phyloP scores from a whole-genome alignment of 2,888 invertebrate genomes.

The Tortrix viridana region DNA sequence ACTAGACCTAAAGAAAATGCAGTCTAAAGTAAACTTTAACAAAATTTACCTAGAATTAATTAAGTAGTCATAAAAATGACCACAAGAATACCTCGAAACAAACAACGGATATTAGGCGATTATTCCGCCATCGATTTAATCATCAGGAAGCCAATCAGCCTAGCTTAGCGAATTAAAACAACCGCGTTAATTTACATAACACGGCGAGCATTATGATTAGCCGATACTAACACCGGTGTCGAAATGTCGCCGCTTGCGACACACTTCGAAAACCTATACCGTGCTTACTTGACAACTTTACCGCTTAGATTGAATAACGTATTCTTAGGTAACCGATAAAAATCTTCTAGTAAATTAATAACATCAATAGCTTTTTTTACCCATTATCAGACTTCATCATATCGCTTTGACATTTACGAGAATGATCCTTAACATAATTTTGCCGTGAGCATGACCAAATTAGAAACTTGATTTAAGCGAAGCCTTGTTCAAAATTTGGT shows the following conservation, averaged over 20 bases:
- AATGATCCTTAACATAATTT: neutral
- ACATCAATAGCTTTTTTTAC: conserved; percentile 14
- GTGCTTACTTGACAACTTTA: conserved; percentile 68
- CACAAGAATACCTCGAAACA: neutral
- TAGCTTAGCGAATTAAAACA: conserved; percentile 51
- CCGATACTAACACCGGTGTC: conserved; percentile 60
- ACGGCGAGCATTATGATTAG: conserved; percentile 59
- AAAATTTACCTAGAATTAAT: too few relatives aligned
- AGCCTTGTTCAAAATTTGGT: neutral
- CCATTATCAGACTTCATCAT: too few relatives aligned
- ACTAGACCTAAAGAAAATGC: too few relatives aligned
- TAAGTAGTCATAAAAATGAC: neutral
- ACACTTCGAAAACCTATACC: conserved; percentile 61
- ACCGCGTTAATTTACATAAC: conserved; percentile 64
- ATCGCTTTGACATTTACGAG: neutral
- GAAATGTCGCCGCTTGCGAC: conserved; percentile 77
- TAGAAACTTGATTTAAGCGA: conserved; percentile 5
- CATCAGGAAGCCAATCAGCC: conserved; percentile 47
- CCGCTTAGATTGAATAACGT: conserved; percentile 67
- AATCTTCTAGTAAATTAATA: conserved; percentile 46
- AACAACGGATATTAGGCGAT: conserved; percentile 9
- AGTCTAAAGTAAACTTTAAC: too few relatives aligned
- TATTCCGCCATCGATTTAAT: conserved; percentile 16
- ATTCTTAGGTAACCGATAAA: conserved; percentile 66
- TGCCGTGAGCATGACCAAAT: conserved; percentile 2